These are phyloP conservation scores for Kuschelorhynchus macadamiae DNA, from an alignment of 2,888 invertebrate species.

Conservation along the genomic window DNA sequence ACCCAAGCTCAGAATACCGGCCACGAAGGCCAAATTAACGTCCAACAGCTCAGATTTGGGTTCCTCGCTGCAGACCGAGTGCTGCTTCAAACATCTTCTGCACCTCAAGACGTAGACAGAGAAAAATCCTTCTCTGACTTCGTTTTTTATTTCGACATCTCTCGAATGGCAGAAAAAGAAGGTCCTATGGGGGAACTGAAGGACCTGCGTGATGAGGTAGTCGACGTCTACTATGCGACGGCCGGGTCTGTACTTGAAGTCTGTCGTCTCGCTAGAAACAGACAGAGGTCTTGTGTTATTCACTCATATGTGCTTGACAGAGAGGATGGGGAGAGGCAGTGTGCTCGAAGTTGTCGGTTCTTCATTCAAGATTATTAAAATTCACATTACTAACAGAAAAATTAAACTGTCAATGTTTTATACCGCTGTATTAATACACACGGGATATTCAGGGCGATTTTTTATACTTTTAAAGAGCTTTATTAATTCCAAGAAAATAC, in stretches of 20 bases:
- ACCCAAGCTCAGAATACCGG: conserved; percentile 55
- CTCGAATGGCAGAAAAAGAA: conserved; percentile 52
- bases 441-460: no score
- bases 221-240: conserved; percentile 57
- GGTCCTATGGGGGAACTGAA: conserved; percentile 54
- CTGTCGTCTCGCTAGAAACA: conserved; percentile 7
- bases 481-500: no score
- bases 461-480: no score
- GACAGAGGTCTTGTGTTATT: conserved; percentile 35
- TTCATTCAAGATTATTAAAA: no score
- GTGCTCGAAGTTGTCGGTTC: conserved; percentile 15
- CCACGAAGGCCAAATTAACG: conserved; percentile 56
- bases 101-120: conserved; percentile 55
- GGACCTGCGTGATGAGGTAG: conserved; percentile 52
- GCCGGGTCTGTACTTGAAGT: conserved; percentile 53
- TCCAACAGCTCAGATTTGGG: conserved; percentile 54
- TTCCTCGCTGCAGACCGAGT: conserved; percentile 56
- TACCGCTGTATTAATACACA: not conserved
- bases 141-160: conserved; percentile 55
- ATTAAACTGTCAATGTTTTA: not conserved
- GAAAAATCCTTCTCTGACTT: conserved; percentile 54
- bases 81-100: conserved; percentile 50
- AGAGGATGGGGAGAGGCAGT: conserved; percentile 26
- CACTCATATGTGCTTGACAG: not conserved
- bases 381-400: no score